Conservation (phyloP, 2,888 invertebrate genomes). For the Panorpa germanica region DNA sequence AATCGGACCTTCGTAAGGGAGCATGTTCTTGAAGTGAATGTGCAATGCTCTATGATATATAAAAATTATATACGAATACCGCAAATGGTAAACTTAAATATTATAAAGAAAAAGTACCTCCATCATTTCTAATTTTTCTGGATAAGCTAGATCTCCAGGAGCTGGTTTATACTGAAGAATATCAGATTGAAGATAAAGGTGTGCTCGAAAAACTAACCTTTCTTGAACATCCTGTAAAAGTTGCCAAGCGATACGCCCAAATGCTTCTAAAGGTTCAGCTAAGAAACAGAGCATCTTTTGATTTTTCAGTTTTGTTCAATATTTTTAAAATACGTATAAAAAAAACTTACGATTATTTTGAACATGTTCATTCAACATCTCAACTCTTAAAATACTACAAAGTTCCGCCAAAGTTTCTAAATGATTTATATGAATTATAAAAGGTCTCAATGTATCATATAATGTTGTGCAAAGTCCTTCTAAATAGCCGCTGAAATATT, state of each 20-base stretch:
- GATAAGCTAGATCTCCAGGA: constrained; percentile 92
- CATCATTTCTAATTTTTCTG: constrained; percentile 96
- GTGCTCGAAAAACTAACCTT: constrained; percentile 84
- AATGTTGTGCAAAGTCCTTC: constrained; percentile 70
- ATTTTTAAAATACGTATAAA: constrained; percentile 1
- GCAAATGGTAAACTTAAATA: constrained; percentile 31
- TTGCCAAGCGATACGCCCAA: constrained; percentile 60
- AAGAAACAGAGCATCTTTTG: constrained; percentile 13
- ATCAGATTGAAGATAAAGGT: constrained; percentile 84
- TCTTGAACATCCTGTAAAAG: constrained; percentile 91
- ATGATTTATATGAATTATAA: constrained; percentile 92
- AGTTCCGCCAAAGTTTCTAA: constrained; percentile 93
- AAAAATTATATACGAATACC: constrained; percentile 3
- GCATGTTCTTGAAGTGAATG: constrained; percentile 37
- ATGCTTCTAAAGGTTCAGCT: constrained; percentile 52
- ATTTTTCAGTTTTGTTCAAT: constrained; percentile 9
- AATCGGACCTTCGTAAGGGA: constrained; percentile 37
- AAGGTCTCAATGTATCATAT: constrained; percentile 84
- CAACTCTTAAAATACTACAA: constrained; percentile 78
- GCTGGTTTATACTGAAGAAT: constrained; percentile 78
- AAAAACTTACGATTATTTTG: constrained; percentile 50
- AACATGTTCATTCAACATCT: constrained; percentile 84
- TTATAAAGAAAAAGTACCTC: constrained; percentile 51
- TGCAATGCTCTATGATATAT: constrained; percentile 36
- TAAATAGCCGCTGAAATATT: constrained; percentile 44